Conservation (phyloP, 2,888 invertebrate species). For the Scrobipalpa atriplicella region DNA sequence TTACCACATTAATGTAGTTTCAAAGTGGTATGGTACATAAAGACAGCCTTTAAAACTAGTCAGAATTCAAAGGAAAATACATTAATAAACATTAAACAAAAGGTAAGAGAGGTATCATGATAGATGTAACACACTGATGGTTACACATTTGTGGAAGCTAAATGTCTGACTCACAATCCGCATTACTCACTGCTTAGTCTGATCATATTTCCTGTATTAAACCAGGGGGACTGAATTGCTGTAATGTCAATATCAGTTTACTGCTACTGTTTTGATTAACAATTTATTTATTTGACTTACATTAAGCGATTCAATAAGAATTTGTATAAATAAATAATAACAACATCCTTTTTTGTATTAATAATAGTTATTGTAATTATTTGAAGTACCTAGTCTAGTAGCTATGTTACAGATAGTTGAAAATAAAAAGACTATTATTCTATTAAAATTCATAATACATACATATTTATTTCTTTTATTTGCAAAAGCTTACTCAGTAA, state of each 20-base stretch:
- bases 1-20: too few relatives aligned
- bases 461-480: too few relatives aligned
- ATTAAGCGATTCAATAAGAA: too few relatives aligned
- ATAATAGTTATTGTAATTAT: too few relatives aligned
- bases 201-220: constrained; percentile 45
- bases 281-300: neutral
- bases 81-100: neutral
- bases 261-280: neutral
- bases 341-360: too few relatives aligned
- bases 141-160: constrained; percentile 14
- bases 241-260: constrained; percentile 4
- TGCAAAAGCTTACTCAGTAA: neutral
- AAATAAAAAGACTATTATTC: too few relatives aligned
- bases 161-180: neutral
- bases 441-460: too few relatives aligned
- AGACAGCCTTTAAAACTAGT: too few relatives aligned
- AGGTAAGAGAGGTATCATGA: neutral
- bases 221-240: constrained; percentile 22
- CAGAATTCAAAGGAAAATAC: neutral
- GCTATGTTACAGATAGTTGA: too few relatives aligned
- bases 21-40: too few relatives aligned
- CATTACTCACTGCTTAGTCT: constrained; percentile 11
- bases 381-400: too few relatives aligned
- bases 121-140: neutral
- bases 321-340: too few relatives aligned